Evolutionary conservation across 2,888 invertebrate genomes (phyloP).

Genomic region (Tillus elongatus): DNA sequence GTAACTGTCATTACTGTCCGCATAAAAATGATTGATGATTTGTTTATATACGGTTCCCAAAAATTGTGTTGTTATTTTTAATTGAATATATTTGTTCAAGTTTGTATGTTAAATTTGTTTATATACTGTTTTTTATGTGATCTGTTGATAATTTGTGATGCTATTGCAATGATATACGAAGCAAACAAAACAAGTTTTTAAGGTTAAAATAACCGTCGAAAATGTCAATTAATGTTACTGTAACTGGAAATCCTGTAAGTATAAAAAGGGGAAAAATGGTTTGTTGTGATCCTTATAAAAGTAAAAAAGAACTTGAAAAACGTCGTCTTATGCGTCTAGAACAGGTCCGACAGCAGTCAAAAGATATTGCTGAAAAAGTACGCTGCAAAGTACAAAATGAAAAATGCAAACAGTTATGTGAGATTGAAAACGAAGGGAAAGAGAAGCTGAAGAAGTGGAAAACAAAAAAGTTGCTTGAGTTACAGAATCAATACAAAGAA

Average conservation of each 20-base stretch:
- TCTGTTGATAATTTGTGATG: too few species aligned
- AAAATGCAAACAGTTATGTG: slow-evolving; percentile 43
- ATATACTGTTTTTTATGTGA: too few species aligned
- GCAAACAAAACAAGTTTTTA: too few species aligned
- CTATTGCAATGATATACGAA: too few species aligned
- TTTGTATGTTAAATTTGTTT: too few species aligned
- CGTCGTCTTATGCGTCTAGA: slow-evolving; percentile 51
- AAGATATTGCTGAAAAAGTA: slow-evolving; percentile 48
- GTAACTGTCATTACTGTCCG: too few species aligned
- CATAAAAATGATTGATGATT: too few species aligned
- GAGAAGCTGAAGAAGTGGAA: slow-evolving; percentile 47
- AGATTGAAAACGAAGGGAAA: slow-evolving; percentile 44
- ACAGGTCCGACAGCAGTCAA: slow-evolving; percentile 57
- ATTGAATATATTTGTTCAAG: too few species aligned
- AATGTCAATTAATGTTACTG: slow-evolving; percentile 54
- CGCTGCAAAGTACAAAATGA: slow-evolving; percentile 48
- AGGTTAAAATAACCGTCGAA: slow-evolving; percentile 1
- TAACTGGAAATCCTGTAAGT: slow-evolving; percentile 47
- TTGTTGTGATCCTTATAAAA: slow-evolving; percentile 44
- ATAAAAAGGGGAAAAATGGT: slow-evolving; percentile 44
- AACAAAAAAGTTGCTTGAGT: slow-evolving; percentile 42
- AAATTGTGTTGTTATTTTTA: too few species aligned
- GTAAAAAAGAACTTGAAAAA: slow-evolving; percentile 48
- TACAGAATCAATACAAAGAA: slow-evolving; percentile 46
- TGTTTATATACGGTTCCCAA: too few species aligned